Evolutionary conservation across 2,797 vertebrate genomes (phyloP).

Genomic region (Pipistrellus kuhlii): DNA sequence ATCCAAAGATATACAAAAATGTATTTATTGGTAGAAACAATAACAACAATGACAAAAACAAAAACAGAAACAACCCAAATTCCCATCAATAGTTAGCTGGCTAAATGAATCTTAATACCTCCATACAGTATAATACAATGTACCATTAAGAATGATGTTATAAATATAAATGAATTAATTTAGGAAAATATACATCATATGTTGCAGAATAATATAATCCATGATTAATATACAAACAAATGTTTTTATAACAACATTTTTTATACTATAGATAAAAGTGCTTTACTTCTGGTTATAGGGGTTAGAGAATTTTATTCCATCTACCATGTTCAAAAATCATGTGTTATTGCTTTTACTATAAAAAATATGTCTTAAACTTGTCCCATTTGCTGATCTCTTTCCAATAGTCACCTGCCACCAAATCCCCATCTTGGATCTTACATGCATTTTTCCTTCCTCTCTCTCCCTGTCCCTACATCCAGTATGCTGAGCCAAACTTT

Average conservation of each 20-base stretch:
- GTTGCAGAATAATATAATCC: background rate
- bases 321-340: conserved; percentile 1
- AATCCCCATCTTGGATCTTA: background rate
- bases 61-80: background rate
- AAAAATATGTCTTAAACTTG: background rate
- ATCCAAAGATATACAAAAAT: conserved; percentile 11
- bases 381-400: background rate
- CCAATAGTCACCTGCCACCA: background rate
- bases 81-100: background rate
- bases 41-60: background rate
- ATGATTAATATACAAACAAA: conserved; percentile 8
- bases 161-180: background rate
- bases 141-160: background rate
- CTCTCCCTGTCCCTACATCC: background rate
- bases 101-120: background rate
- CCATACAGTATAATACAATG: background rate
- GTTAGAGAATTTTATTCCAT: conserved; percentile 4
- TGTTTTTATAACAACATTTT: conserved; percentile 10
- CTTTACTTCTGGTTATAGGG: background rate
- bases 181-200: background rate
- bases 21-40: background rate
- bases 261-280: background rate
- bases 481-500: background rate
- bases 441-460: background rate
- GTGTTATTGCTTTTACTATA: background rate